These are phyloP conservation scores for Cyclura pinguis DNA, from an alignment of 2,797 vertebrate genomes.

Conservation along the genomic window DNA sequence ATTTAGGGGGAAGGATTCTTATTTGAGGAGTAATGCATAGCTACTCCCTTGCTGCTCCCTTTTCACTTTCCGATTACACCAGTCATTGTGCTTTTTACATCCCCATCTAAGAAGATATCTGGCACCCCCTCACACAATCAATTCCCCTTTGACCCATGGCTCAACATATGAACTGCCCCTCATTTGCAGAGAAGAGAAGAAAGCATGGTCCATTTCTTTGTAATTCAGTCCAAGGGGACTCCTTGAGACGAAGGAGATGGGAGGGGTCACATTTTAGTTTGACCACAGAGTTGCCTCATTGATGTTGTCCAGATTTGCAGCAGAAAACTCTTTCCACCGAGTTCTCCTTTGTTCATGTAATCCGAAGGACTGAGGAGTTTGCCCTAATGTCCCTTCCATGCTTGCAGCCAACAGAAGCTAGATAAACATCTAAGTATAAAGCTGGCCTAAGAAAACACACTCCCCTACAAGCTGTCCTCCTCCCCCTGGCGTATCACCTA, in stretches of 20 bases:
- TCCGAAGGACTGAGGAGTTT: neutral
- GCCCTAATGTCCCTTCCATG: rapidly evolving
- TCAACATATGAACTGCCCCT: neutral
- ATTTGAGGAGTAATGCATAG: too few relatives aligned
- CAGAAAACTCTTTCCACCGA: neutral
- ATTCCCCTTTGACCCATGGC: too few relatives aligned
- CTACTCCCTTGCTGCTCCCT: too few relatives aligned
- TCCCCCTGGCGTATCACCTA: neutral
- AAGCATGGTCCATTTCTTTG: neutral
- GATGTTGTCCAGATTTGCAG: neutral
- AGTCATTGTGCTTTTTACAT: too few relatives aligned
- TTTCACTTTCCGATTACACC: too few relatives aligned
- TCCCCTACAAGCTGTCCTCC: too few relatives aligned
- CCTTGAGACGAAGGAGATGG: neutral
- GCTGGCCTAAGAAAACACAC: rapidly evolving
- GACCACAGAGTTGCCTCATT: neutral
- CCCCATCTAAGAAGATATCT: too few relatives aligned
- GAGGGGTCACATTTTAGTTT: too few relatives aligned
- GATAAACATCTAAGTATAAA: neutral
- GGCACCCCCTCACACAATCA: too few relatives aligned
- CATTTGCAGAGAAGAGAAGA: neutral
- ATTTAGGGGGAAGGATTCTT: too few relatives aligned
- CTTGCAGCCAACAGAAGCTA: rapidly evolving
- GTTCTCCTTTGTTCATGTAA: neutral
- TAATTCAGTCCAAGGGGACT: neutral